Evolutionary conservation across 2,888 invertebrate genomes (phyloP).

Genomic region (Mantis religiosa): DNA sequence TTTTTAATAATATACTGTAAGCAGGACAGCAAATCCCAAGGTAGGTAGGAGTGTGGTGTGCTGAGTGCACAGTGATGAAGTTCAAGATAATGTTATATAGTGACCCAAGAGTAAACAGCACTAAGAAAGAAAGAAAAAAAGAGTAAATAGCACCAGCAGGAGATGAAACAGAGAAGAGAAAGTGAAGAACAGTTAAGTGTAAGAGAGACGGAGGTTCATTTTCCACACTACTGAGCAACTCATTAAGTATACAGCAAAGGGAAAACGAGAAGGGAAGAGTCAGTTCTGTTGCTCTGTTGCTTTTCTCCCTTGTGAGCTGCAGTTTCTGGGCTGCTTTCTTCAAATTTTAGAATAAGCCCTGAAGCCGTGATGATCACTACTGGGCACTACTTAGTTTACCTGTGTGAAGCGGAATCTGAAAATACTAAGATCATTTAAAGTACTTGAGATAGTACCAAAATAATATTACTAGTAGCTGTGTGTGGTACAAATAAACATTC

Average conservation of each 20-base stretch:
- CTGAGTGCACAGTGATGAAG: not conserved
- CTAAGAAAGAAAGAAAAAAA: not conserved
- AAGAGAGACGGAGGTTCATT: not conserved
- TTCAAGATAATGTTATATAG: not conserved
- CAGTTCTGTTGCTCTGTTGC: not conserved
- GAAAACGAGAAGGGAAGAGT: not conserved
- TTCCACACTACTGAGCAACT: conserved; percentile 5
- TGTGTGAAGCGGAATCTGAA: not conserved
- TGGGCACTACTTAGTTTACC: not conserved
- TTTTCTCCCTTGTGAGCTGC: not conserved
- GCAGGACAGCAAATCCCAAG: not conserved
- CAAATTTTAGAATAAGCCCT: not conserved
- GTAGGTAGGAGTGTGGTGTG: not conserved
- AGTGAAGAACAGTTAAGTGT: not conserved
- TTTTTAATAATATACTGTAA: not conserved
- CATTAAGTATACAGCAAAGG: conserved; percentile 9
- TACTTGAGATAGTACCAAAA: too few relatives aligned
- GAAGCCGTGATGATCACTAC: not conserved
- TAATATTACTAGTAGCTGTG: too few relatives aligned
- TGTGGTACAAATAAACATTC: too few relatives aligned
- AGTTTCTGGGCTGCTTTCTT: not conserved
- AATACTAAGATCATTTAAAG: too few relatives aligned
- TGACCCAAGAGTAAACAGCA: not conserved
- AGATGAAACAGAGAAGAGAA: not conserved
- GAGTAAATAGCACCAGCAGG: not conserved